Conservation (phyloP, 2,888 invertebrate species). For the Drosophila testacea region DNA sequence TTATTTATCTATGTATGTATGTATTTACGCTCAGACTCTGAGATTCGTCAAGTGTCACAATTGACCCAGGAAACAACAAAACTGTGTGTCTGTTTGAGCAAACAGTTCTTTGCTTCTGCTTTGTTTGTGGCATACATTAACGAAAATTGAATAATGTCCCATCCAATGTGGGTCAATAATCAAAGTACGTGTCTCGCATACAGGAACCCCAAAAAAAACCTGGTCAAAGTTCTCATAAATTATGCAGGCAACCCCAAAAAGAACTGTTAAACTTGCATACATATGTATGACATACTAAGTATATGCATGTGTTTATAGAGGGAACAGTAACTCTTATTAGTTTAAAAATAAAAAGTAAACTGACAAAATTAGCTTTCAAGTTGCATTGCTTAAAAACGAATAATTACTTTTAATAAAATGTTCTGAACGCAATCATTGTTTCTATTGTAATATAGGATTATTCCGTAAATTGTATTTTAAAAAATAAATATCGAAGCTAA, state of each 20-base stretch:
- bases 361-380: no score
- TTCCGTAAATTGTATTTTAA: no score
- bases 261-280: not conserved
- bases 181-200: constrained; percentile 51
- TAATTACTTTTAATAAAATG: no score
- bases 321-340: no score
- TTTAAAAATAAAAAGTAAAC: no score
- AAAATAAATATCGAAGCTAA: no score
- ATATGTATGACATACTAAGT: no score
- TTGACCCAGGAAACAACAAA: constrained; percentile 45
- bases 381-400: no score
- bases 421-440: no score
- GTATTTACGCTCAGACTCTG: not conserved
- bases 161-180: constrained; percentile 60
- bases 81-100: not conserved
- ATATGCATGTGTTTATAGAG: not conserved
- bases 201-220: constrained; percentile 8
- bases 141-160: constrained; percentile 65
- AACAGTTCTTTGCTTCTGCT: constrained; percentile 24
- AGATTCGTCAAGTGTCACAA: constrained; percentile 24
- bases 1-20: constrained; percentile 17
- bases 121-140: constrained; percentile 33
- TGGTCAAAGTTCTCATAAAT: constrained; percentile 52
- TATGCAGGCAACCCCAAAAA: constrained; percentile 50
- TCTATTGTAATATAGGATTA: no score